Evolutionary conservation across 1,140 invertebrate genomes (phyloP).

Genomic region (Helicoverpa zea): DNA sequence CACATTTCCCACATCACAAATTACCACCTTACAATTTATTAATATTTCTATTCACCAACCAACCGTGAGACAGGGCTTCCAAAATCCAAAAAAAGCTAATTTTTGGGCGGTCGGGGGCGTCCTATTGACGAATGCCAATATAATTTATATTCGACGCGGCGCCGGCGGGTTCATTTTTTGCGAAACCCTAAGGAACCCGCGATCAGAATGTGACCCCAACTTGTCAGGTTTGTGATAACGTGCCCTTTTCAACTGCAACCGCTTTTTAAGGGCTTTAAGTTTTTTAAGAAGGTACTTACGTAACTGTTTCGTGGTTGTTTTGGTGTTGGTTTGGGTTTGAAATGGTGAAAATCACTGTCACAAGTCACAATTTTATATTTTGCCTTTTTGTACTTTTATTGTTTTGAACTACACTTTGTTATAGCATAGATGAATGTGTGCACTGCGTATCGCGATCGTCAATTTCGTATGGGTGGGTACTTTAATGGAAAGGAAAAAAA

Average conservation of each 20-base stretch:
- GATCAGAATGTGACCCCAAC: constrained; percentile 50
- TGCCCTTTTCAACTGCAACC: constrained; percentile 35
- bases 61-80: constrained; percentile 35
- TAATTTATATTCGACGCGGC: constrained; percentile 68
- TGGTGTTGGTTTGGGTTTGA: no score
- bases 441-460: no score
- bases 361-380: no score
- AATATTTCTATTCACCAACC: constrained; percentile 20
- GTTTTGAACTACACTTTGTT: no score
- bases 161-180: constrained; percentile 56
- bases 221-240: constrained; percentile 42
- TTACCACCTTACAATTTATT: not conserved
- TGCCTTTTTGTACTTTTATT: no score
- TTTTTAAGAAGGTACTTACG: not conserved
- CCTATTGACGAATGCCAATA: constrained; percentile 64
- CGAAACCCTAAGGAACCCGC: constrained; percentile 25
- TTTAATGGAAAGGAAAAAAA: no score
- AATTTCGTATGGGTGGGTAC: no score
- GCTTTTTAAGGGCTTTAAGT: constrained; percentile 34
- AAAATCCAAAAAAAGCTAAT: constrained; percentile 30
- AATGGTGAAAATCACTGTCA: no score
- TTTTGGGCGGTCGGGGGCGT: constrained; percentile 54
- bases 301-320: not conserved
- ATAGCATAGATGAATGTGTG: no score
- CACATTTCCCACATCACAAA: not conserved